These are phyloP conservation scores for Alaudala cheleensis DNA, from an alignment of 2,113 vertebrate species.

Conservation along the genomic window DNA sequence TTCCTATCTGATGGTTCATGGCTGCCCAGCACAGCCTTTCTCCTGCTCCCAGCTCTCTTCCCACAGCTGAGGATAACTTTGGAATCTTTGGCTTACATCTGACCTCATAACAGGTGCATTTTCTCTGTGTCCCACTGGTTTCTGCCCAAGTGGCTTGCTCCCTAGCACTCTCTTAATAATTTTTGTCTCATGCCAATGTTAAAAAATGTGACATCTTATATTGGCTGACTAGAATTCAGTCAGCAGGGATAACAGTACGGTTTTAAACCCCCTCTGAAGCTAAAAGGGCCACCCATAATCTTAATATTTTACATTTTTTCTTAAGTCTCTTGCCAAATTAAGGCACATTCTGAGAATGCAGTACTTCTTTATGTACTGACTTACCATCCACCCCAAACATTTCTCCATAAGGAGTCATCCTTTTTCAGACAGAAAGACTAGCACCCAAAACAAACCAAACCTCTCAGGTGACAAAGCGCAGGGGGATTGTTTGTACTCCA, in stretches of 20 bases:
- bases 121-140: background rate
- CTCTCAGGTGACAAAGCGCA: background rate
- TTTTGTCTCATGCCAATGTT: background rate
- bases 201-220: background rate
- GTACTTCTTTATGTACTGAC: background rate
- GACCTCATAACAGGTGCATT: background rate
- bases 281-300: background rate
- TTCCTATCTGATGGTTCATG: background rate
- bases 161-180: background rate
- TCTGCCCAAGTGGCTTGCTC: background rate
- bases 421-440: background rate
- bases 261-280: background rate
- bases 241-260: background rate
- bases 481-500: background rate
- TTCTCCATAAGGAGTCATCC: background rate
- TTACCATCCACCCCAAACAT: background rate
- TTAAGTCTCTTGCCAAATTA: background rate
- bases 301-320: background rate
- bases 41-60: background rate
- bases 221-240: background rate
- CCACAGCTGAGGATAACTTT: background rate
- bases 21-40: background rate
- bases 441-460: background rate
- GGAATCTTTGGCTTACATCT: slow-evolving; percentile 7
- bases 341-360: background rate